phyloP scores from a whole-genome alignment of 2,888 invertebrate genomes.

The Pandemis cinnamomeana region DNA sequence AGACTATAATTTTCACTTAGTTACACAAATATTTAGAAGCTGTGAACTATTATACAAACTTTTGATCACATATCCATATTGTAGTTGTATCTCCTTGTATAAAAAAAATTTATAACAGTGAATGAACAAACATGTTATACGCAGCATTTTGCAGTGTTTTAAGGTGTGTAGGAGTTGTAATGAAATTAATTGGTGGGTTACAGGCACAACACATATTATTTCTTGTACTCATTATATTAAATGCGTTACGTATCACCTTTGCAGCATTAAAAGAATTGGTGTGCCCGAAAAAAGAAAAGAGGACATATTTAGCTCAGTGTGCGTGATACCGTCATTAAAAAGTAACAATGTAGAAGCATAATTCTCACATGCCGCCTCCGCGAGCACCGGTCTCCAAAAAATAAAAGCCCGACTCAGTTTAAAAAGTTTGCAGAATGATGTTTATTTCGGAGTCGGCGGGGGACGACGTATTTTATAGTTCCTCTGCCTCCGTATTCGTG shows the following conservation, averaged over 20 bases:
- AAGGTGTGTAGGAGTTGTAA: no score
- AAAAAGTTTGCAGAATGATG: constrained; percentile 17
- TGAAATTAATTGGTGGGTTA: no score
- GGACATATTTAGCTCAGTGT: not conserved
- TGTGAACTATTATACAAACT: no score
- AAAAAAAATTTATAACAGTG: no score
- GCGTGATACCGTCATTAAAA: constrained; percentile 17
- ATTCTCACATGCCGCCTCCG: constrained; percentile 5
- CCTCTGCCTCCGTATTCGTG: not conserved
- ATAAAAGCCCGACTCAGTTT: not conserved
- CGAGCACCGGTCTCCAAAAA: not conserved
- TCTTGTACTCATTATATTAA: not conserved
- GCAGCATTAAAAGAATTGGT: not conserved
- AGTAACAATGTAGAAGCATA: constrained; percentile 1
- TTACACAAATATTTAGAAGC: no score
- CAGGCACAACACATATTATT: not conserved
- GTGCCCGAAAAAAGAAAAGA: not conserved
- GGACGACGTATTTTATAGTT: not conserved
- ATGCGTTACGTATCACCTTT: not conserved
- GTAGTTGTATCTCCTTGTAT: no score
- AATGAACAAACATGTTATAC: no score
- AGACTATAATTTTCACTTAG: no score
- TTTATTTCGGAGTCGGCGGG: constrained; percentile 7
- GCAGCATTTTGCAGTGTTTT: no score
- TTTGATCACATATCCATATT: no score